phyloP scores from a whole-genome alignment of 2,113 vertebrate species.

The Sinocyclocheilus grahami region DNA sequence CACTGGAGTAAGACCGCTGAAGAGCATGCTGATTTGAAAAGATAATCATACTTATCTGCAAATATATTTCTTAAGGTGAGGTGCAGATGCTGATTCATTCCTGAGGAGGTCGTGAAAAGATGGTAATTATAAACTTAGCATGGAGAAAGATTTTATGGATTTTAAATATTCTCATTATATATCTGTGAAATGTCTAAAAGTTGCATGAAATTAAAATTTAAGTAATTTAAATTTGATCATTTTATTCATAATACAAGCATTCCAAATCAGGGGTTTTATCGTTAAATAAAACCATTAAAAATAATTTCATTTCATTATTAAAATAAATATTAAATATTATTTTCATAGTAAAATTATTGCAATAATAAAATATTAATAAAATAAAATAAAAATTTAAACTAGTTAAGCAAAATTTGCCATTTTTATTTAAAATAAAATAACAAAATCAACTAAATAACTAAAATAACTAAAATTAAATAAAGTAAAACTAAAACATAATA shows the following conservation, averaged over 20 bases:
- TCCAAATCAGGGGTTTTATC: too few species aligned
- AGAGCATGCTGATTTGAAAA: background rate
- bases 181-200: background rate
- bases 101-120: background rate
- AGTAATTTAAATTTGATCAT: too few species aligned
- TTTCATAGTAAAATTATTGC: too few species aligned
- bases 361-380: background rate
- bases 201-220: background rate
- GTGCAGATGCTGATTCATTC: background rate
- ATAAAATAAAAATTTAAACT: background rate
- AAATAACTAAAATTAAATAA: background rate
- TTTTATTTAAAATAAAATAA: background rate
- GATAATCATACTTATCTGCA: slow-evolving; percentile 15
- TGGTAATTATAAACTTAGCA: slow-evolving; percentile 14
- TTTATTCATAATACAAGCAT: too few species aligned
- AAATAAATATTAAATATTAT: too few species aligned
- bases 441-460: background rate
- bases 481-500: background rate
- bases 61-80: slow-evolving; percentile 2
- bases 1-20: background rate
- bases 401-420: background rate
- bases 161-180: background rate
- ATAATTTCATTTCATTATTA: too few species aligned
- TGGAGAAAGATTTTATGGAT: background rate
- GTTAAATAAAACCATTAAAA: too few species aligned